Evolutionary conservation across 2,113 vertebrate species (phyloP), one percentile per base, ranked within the genome.

Genomic region (Aspidoscelis tigris): DNA sequence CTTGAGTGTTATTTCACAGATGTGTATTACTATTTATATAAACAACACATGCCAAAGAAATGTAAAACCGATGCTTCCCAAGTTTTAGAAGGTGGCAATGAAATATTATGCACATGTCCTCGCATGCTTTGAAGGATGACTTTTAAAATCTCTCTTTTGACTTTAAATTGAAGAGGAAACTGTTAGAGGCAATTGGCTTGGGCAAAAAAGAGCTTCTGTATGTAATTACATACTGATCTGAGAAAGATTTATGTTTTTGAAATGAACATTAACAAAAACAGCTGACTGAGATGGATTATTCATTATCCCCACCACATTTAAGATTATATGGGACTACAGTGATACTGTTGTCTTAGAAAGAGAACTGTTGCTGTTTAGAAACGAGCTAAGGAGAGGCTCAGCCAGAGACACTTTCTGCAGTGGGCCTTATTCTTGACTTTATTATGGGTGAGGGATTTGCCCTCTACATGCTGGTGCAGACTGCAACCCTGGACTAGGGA

Each of bases 201-300:
- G 78, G 90, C 87, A 91, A 89, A 61, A 61, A 93, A 88, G 81
- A 87, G 86, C n/a, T 91, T 92, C 88, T 93, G 81, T 65, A 91
- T 24, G 69, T 87, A 93, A 91, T 93, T 91, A 61, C 83, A 93
- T 92, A 93, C 44, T 91, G 83, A 92, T 88, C 92, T 93, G 89
- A 90, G 86, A 86, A 64, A 92, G 91, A 90, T 81, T 22, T 53
- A 79, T 33, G 84, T 61, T 90, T 47, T 84, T 85, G 80, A 68
- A 91, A 88, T 93, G 66, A 85, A 7, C 3, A 24, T 5, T n/a
- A 7, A 78, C 39, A 88, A 74, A 75, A 83, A 16, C 88, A 83
- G 73, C 3, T 41, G 3, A 72, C 10, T 84, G 66, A 69, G 26
- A 91, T 88, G 84, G n/a, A 66, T 91, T 84, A 64, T 43, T 78